phyloP scores from a whole-genome alignment of 2,888 invertebrate species.

The Zhengitettix transpicula region DNA sequence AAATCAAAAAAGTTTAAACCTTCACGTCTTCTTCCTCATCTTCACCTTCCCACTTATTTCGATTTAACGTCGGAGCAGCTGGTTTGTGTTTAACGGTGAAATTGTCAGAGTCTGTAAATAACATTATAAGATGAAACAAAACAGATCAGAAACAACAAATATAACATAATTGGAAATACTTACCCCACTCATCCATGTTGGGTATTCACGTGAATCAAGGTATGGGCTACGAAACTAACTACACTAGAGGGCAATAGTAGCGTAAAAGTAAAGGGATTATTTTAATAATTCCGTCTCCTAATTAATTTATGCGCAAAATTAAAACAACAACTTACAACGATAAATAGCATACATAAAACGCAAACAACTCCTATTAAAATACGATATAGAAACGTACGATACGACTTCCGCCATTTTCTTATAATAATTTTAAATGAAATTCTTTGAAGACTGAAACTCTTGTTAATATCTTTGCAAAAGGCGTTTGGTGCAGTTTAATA shows the following conservation, averaged over 20 bases:
- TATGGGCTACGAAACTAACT: background rate
- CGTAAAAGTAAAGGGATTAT: background rate
- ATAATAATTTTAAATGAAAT: too few relatives aligned
- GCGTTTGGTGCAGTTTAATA: too few relatives aligned
- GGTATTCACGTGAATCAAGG: conserved; percentile 6
- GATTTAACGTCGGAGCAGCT: conserved; percentile 31
- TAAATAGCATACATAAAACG: background rate
- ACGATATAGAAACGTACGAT: background rate
- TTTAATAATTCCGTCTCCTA: background rate
- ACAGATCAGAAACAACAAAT: background rate
- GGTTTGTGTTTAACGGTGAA: conserved; percentile 48
- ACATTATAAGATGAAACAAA: conserved; percentile 14
- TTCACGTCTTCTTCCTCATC: conserved; percentile 76
- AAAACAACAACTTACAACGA: background rate
- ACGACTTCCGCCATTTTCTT: background rate
- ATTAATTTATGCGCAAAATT: too few relatives aligned
- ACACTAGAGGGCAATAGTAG: conserved; percentile 8
- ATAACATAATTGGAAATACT: conserved; percentile 19
- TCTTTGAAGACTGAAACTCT: too few relatives aligned
- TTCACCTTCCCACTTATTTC: conserved; percentile 76
- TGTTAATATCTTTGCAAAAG: too few relatives aligned
- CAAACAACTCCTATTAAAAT: background rate
- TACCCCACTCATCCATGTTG: conserved; percentile 55
- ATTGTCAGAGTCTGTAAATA: conserved; percentile 50
- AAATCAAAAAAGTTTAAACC: conserved; percentile 30